Base-by-base conservation (phyloP, 2,113 vertebrate species). In the Arothron firmamentum region DNA sequence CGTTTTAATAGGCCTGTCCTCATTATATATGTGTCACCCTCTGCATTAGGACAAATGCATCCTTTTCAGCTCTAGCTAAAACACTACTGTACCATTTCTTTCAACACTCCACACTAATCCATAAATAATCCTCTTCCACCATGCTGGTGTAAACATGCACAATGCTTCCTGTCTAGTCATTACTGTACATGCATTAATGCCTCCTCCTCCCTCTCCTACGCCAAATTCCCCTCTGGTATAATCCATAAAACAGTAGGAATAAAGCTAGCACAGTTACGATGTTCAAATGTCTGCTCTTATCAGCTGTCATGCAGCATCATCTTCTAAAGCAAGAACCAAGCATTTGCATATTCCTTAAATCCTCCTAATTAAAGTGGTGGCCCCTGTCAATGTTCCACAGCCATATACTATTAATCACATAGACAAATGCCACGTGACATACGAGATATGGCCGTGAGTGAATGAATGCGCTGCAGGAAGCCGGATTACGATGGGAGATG, bases 101-200 rank as follows among this genome's bases (percentile, higher is more conserved):
- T 59, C 54, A 59, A 58, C 70, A 62, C 46, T 65, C 56, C 25
- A 65, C 56, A 25, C 46, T 84, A 87, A 87, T 78, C 84, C 80
- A 78, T 4, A 12, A 71, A 69, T 83, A 87, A 85, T 84, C 82
- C 82, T 70, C 79, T 75, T 75, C 67, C 58, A 19, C 60, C 74
- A 75, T 56, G 68, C 50, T 45, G 76, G 51, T 77, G 84, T 84
- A 83, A 87, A 80, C 74, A 75, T 76, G 74, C 67, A 83, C 77
- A 81, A 82, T 84, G 68, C 75, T 67, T 25, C 34, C 59, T 43
- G 66, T 77, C 62, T 59, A 62, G 63, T 68, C 72, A 60, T 54
- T 52, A 63, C 65, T 60, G 72, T 50, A 21, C 50, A 54, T 81
- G 67, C 58, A 77, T 78, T 79, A 72, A 63, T 52, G 58, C 73